Evolutionary conservation across 2,113 vertebrate species (phyloP), one percentile per base, ranked within the genome.

Genomic region (Xiphorhynchus elegans): DNA sequence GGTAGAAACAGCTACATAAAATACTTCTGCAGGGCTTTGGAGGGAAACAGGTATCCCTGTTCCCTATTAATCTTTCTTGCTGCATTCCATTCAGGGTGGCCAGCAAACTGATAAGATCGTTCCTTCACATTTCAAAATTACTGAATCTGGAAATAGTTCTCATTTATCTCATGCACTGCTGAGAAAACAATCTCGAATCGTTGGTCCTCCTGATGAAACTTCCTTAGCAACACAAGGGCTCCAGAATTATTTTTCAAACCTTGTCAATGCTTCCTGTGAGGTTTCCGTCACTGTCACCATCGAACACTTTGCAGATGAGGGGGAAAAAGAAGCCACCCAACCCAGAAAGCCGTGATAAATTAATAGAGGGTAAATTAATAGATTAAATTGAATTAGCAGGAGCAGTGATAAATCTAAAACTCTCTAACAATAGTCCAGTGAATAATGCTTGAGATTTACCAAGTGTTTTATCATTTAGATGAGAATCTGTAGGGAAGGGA

Each of bases 111-210:
- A 93, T 95, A 96, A 95, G 94, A 96, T 95, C 75, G 31, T 95
- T 96, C 91, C 94, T 92, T 95, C 95, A 89, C 93, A 95, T 95
- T 96, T 96, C 94, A 96, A 95, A 95, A 96, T 97, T 96, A 96
- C 93, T 87, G 89, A 89, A 92, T 95, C 94, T 97, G 95, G 95
- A 95, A 95, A 95, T 81, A 89, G 94, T 97, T 89, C 95, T 92
- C 95, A 95, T 97, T 96, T 95, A 96, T 97, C 96, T 97, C 95
- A 72, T 89, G 94, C 77, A 39, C 94, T 72, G 93, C 95, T 96
- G 93, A 93, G 94, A 95, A 97, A 97, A 96, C 96, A 96, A 95
- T 95, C 91, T 96, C 76, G 89, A 90, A 81, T 78, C 58, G 17
- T 81, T 93, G 95, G 83, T 95, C 91, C 93, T 89, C 63, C 93